Base-by-base conservation (phyloP, 2,113 vertebrate species). In the Cairina moschata region DNA sequence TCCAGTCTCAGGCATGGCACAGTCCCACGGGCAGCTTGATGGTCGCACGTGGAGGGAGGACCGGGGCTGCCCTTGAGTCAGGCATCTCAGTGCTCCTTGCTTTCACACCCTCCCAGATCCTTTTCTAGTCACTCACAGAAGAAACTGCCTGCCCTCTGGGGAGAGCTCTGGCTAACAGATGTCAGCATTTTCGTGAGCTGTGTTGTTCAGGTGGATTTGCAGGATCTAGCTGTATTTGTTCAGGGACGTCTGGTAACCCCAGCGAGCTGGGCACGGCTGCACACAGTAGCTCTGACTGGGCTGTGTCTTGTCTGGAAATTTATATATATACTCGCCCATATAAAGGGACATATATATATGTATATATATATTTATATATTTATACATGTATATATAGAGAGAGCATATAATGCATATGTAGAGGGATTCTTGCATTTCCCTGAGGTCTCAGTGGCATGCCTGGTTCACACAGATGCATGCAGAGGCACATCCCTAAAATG, bases 141-240 rank as follows among this genome's bases (percentile, higher is more conserved):
- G 93, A 62, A 78, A 46, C 28, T 25, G 77, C 60, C 60, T 86
- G 77, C n/a, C 83, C 86, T 84, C 93, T 25, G 55, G 60, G 86
- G 90, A 83, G 1, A 12, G 67, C 93, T 78, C n/a, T 12, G 86
- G 77, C 66, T 92, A 86, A 95, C 72, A 59, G 62, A 86, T 83
- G 90, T 86, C 90, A 74, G 93, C n/a, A 0, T 68, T 74, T 73
- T 29, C 55, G 1, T 56, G 68, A 76, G 52, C 89, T 50, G 0
- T 58, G 76, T 36, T 83, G 86, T 78, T 92, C 82, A 82, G 86
- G 86, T 90, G 82, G 72, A 92, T 95, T 92, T 90, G 82, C 86
- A 81, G 82, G 86, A 78, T 90, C 90, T 86, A 46, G 62, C 60
- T 59, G 66, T 78, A 36, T 92, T 90, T 95, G 90, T 32, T 92